A percentile compares a stretch with the other conserved stretches of the same genome.
Evolutionary conservation across 2,888 invertebrate genomes (phyloP).

Genomic region (Germaria angustata): DNA sequence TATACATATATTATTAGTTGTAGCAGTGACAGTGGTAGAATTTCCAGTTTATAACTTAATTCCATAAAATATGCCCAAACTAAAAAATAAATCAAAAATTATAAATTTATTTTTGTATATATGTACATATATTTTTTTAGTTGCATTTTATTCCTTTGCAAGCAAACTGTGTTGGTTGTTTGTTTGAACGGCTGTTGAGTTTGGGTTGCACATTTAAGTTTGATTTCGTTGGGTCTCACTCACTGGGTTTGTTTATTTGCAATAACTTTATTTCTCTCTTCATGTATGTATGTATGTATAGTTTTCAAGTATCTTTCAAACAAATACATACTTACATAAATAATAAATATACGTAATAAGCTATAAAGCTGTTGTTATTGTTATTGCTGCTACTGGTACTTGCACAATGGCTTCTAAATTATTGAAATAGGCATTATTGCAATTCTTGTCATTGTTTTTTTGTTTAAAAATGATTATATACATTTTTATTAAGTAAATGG

Average conservation of each 20-base stretch:
- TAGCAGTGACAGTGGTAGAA: not conserved
- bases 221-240: constrained; percentile 12
- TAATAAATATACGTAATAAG: constrained; percentile 76
- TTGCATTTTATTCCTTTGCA: constrained; percentile 15
- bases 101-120: constrained; percentile 48
- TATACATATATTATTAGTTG: constrained; percentile 1
- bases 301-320: constrained; percentile 75
- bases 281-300: constrained; percentile 49
- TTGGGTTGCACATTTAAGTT: constrained; percentile 24
- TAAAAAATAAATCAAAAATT: constrained; percentile 65
- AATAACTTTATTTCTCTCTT: constrained; percentile 60
- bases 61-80: constrained; percentile 65
- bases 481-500: no score
- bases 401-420: constrained; percentile 26
- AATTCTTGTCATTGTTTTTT: no score
- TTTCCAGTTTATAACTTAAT: constrained; percentile 42
- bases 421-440: no score
- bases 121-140: not conserved
- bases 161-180: constrained; percentile 21
- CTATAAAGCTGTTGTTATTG: constrained; percentile 58
- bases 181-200: constrained; percentile 43
- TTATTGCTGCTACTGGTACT: constrained; percentile 16
- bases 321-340: constrained; percentile 58
- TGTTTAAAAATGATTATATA: no score
- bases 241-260: constrained; percentile 55